These are phyloP conservation scores for Lethocerus indicus DNA, from an alignment of 1,140 invertebrate species.

Conservation along the genomic window DNA sequence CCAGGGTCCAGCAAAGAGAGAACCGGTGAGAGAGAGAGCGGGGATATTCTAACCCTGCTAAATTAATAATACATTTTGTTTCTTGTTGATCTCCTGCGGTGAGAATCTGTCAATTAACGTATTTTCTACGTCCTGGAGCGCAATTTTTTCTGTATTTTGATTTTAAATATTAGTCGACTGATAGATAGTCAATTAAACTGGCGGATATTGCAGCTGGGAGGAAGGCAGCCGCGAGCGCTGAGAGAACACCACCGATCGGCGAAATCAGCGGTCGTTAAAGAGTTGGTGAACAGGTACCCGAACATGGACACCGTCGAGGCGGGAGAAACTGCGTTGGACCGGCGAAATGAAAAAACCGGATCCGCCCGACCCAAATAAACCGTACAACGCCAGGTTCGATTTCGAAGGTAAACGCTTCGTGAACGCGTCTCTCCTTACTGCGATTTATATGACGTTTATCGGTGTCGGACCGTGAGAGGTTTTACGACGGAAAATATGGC, in stretches of 20 bases:
- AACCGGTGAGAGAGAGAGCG: neutral
- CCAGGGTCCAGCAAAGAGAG: no score
- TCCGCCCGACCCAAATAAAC: slow-evolving; percentile 24
- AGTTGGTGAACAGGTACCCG: slow-evolving; percentile 48
- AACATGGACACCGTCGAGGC: slow-evolving; percentile 67
- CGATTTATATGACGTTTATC: neutral
- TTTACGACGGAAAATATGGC: neutral
- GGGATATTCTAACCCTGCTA: neutral
- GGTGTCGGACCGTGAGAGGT: neutral
- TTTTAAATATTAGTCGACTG: neutral
- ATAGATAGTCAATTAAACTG: neutral
- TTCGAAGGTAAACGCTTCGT: slow-evolving; percentile 29
- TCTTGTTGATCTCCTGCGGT: no score
- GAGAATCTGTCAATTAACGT: no score
- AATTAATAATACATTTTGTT: no score
- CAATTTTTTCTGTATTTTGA: neutral
- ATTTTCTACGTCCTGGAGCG: neutral
- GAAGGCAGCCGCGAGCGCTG: slow-evolving; percentile 19
- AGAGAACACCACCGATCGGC: slow-evolving; percentile 14
- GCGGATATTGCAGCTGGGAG: slow-evolving; percentile 14
- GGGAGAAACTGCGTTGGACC: slow-evolving; percentile 75
- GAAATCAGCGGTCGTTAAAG: slow-evolving; percentile 22
- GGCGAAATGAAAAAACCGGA: slow-evolving; percentile 34
- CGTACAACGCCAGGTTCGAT: slow-evolving; percentile 52
- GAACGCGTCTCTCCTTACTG: neutral